phyloP scores from a whole-genome alignment of 2,797 vertebrate genomes.

The Periophthalmus magnuspinnatus region DNA sequence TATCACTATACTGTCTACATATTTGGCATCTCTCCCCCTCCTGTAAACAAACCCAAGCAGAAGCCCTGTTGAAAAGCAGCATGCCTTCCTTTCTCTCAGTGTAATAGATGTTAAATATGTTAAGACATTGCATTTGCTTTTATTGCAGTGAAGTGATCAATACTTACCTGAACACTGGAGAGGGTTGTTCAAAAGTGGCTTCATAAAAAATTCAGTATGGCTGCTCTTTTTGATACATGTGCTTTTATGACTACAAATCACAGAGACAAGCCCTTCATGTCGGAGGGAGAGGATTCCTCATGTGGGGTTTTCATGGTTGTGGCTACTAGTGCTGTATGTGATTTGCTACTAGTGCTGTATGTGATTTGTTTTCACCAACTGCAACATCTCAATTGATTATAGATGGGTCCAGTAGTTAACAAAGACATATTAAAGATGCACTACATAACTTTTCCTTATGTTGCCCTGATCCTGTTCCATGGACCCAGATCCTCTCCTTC shows the following conservation, averaged over 20 bases:
- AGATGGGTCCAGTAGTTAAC: too few species aligned
- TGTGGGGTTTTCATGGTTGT: background rate
- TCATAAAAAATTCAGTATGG: constrained; percentile 3
- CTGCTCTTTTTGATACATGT: background rate
- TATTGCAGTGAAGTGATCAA: constrained; percentile 1
- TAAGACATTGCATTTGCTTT: background rate
- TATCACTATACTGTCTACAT: background rate
- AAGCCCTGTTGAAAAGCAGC: background rate
- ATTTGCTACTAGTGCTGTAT: background rate
- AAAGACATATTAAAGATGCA: too few species aligned
- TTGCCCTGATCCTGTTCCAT: too few species aligned
- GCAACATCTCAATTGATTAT: too few species aligned
- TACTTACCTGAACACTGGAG: background rate
- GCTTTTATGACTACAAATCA: constrained; percentile 1
- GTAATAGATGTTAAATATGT: background rate
- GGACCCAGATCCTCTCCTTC: too few species aligned
- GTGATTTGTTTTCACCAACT: background rate
- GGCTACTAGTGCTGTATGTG: background rate
- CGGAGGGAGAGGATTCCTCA: background rate
- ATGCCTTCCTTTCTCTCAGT: background rate
- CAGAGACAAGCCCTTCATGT: background rate
- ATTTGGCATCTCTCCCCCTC: background rate
- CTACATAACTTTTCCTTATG: too few species aligned
- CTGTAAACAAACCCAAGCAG: background rate
- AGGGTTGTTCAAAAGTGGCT: background rate